Base-by-base conservation (phyloP, 2,113 vertebrate genomes). In the Pluvialis apricaria region DNA sequence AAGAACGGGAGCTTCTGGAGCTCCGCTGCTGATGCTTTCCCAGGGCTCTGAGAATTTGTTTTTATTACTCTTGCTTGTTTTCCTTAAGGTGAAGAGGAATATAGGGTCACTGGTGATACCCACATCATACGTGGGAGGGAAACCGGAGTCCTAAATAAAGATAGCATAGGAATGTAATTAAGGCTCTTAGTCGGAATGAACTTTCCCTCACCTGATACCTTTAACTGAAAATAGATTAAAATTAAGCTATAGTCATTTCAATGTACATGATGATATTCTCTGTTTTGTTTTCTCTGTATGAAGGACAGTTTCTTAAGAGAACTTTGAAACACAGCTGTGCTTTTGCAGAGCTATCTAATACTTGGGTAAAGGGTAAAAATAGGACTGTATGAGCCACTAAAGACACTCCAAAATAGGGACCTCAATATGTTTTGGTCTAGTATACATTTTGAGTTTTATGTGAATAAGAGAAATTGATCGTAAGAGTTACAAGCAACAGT, bases 21-120 rank as follows among this genome's bases (percentile, higher is more conserved):
- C 61, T 36, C 13, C 0, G 0, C 22, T 62, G 58, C 55, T 42
- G 29, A 1, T 18, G 4, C 1, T 0, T 3, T 13, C 40, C 64
- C 15, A 1, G 2, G 9, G 1, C 5, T 26, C 28, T 36, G 13
- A 4, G 60, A 1, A 1, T 2, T 58, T 49, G 36, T 18, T 49
- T 11, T 9, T n/a, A 38, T 40, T 13, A 0, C 19, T 65, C 40
- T 10, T 25, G 29, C 51, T 75, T 7, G 38, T 75, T 79, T 82
- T 31, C 49, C 69, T 52, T 3, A 19, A 34, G 42, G 61, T 26
- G 44, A 60, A 55, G 47, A 36, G 54, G 38, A 68, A 26, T 26
- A 2, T 9, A 3, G 68, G 49, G 70, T 82, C 69, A 16, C 29
- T 47, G 45, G 44, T 52, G 78, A 26, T 44, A 44, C 3, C 76